phyloP scores from a whole-genome alignment of 1,140 invertebrate species.

The Coboldia fuscipes region DNA sequence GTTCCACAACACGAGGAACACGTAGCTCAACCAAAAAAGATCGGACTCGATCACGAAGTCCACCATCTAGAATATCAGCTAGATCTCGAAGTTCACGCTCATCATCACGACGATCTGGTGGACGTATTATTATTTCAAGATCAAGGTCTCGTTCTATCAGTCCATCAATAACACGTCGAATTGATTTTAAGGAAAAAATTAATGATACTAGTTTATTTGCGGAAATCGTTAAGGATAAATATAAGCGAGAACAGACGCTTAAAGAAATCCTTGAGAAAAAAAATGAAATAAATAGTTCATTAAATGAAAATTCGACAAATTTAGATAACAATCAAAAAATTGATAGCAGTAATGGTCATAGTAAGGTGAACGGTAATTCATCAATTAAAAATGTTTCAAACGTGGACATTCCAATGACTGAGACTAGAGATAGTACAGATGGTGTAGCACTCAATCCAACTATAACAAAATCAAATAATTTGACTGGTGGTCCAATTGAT shows the following conservation, averaged over 20 bases:
- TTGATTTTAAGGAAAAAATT: slow-evolving; percentile 45
- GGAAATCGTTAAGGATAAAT: slow-evolving; percentile 64
- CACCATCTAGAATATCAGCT: no score
- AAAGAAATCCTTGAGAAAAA: slow-evolving; percentile 39
- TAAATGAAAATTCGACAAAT: neutral
- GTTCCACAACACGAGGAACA: slow-evolving; percentile 4
- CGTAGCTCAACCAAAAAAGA: no score
- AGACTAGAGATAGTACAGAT: neutral
- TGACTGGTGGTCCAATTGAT: no score
- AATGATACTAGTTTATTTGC: slow-evolving; percentile 70
- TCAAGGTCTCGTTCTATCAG: slow-evolving; percentile 2
- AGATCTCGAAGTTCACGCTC: no score
- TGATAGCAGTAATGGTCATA: slow-evolving; percentile 7
- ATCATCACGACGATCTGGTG: slow-evolving; percentile 6
- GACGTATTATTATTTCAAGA: slow-evolving; percentile 6
- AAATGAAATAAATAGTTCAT: slow-evolving; percentile 16
- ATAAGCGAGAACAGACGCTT: slow-evolving; percentile 50
- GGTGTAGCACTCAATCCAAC: neutral
- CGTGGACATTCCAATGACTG: slow-evolving; percentile 37
- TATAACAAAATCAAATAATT: neutral
- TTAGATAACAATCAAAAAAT: slow-evolving; percentile 16
- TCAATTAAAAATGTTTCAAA: slow-evolving; percentile 3
- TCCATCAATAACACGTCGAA: slow-evolving; percentile 23
- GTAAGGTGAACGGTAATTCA: neutral
- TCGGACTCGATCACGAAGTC: no score